phyloP scores from a whole-genome alignment of 2,113 vertebrate species.

The Numenius arquata region DNA sequence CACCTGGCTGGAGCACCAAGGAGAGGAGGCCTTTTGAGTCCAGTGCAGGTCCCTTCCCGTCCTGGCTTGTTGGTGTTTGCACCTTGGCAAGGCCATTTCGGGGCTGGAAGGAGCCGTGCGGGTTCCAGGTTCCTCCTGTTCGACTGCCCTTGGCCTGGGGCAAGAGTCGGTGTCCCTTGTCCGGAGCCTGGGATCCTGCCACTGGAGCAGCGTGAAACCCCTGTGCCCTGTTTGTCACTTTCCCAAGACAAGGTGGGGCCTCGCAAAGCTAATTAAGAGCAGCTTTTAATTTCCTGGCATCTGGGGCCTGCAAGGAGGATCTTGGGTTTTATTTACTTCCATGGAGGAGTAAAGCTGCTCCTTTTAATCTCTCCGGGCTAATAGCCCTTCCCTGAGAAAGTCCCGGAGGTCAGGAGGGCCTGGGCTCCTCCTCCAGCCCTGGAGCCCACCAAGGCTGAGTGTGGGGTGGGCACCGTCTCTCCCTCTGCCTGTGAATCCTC shows the following conservation, averaged over 20 bases:
- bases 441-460: not conserved
- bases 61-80: not conserved
- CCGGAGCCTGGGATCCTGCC: not conserved
- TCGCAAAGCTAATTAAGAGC: slow-evolving; percentile 30
- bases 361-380: not conserved
- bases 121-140: not conserved
- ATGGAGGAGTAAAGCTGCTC: not conserved
- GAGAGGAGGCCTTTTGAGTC: not conserved
- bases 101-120: not conserved
- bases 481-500: not conserved
- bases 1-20: not conserved
- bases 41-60: not conserved
- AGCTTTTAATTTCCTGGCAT: slow-evolving; percentile 49
- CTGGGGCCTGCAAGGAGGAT: not conserved
- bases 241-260: slow-evolving; percentile 22
- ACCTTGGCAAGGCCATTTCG: not conserved
- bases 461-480: not conserved
- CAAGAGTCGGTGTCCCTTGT: not conserved
- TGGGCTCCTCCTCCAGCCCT: rapidly evolving
- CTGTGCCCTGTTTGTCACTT: not conserved
- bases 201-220: not conserved
- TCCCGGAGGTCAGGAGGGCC: not conserved
- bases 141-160: not conserved
- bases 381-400: not conserved
- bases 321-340: not conserved